A percentile compares a stretch with the other conserved stretches of the same genome.
Evolutionary conservation across 2,797 vertebrate species (phyloP).

Genomic region (Phataginus tetradactyla): DNA sequence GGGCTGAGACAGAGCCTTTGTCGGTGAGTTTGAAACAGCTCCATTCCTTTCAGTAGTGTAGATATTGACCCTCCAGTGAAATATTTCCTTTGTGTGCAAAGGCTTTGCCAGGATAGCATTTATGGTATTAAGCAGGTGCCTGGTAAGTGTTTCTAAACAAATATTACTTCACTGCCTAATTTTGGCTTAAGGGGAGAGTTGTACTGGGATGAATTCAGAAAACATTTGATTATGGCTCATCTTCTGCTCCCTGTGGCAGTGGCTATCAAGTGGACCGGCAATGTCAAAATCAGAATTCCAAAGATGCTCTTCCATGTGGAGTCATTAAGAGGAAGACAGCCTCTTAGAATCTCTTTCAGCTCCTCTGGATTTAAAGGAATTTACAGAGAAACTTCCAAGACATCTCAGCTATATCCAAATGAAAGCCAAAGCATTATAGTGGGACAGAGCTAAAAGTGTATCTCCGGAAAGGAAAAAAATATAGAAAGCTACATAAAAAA

Average conservation of each 20-base stretch:
- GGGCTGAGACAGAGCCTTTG: constrained; percentile 78
- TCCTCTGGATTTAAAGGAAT: constrained; percentile 73
- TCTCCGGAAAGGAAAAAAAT: constrained; percentile 49
- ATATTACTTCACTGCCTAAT: constrained; percentile 79
- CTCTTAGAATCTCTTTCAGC: constrained; percentile 65
- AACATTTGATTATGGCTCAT: constrained; percentile 74
- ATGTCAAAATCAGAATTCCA: constrained; percentile 69
- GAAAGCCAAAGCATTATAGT: constrained; percentile 64
- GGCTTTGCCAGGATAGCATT: constrained; percentile 72
- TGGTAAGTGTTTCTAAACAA: constrained; percentile 78
- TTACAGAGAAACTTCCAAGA: constrained; percentile 74
- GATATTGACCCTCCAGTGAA: constrained; percentile 79
- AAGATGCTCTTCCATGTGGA: constrained; percentile 54
- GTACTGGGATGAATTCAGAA: constrained; percentile 73
- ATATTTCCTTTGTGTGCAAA: constrained; percentile 73
- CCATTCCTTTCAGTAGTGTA: constrained; percentile 76
- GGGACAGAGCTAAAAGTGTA: constrained; percentile 27
- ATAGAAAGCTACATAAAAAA: constrained; percentile 15
- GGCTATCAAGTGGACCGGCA: constrained; percentile 56
- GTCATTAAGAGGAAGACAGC: constrained; percentile 66
- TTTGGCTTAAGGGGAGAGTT: constrained; percentile 74
- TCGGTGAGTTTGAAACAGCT: constrained; percentile 78
- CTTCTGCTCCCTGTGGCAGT: constrained; percentile 3
- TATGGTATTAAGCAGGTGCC: constrained; percentile 76
- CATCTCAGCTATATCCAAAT: constrained; percentile 68